Percentiles rank a stretch among this genome's conserved stretches.
phyloP scores from a whole-genome alignment of 2,113 vertebrate genomes.

The Martes martes region DNA sequence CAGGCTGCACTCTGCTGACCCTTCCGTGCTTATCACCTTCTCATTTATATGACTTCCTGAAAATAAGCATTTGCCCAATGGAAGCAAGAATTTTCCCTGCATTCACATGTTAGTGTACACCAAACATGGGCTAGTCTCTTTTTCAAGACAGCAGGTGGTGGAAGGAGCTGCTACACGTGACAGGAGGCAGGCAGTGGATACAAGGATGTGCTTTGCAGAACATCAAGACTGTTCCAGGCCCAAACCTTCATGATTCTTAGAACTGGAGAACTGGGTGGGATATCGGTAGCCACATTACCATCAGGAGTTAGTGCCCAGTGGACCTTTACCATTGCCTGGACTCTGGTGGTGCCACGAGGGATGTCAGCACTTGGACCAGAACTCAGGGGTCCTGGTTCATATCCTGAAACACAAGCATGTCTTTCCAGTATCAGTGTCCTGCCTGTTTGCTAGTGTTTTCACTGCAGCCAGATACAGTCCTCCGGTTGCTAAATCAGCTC shows the following conservation, averaged over 20 bases:
- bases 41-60: background rate
- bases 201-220: background rate
- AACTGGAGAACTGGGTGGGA: background rate
- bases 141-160: background rate
- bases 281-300: rapidly evolving
- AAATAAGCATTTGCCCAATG: background rate
- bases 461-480: background rate
- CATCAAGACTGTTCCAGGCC: background rate
- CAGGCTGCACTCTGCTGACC: background rate
- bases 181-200: background rate
- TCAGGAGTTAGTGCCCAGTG: too few relatives aligned
- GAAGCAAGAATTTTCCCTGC: background rate
- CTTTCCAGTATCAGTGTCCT: background rate
- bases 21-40: background rate
- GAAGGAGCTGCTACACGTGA: background rate
- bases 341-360: background rate
- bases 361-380: background rate
- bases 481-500: background rate
- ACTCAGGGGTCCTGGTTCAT: background rate
- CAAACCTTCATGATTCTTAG: background rate
- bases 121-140: background rate
- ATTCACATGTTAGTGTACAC: background rate
- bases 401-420: background rate
- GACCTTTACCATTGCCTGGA: background rate
- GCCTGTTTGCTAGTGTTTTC: background rate